These are phyloP conservation scores for Geothlypis trichas DNA, from an alignment of 2,113 vertebrate genomes.

Conservation along the genomic window DNA sequence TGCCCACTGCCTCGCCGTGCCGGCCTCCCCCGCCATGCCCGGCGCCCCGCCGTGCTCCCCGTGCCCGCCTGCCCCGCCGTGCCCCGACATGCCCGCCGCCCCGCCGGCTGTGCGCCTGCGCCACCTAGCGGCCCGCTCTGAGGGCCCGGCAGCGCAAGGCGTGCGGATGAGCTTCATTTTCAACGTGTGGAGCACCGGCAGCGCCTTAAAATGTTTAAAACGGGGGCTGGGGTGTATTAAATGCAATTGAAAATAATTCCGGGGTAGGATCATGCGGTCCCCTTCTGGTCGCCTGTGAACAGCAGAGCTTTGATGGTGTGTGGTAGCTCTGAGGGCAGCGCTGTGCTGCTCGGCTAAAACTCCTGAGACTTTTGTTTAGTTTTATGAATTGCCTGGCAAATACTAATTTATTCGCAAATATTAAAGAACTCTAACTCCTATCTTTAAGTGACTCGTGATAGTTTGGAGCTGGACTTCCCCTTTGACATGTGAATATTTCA, in stretches of 20 bases:
- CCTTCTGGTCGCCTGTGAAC: too few relatives aligned
- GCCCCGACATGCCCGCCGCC: background rate
- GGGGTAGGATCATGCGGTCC: background rate
- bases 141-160: rapidly evolving
- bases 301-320: background rate
- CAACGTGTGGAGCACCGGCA: rapidly evolving
- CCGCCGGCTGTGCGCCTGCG: background rate
- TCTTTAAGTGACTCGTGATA: background rate
- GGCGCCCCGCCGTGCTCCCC: too few relatives aligned
- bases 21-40: background rate
- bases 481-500: background rate
- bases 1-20: too few relatives aligned
- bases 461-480: background rate
- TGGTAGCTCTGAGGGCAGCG: rapidly evolving
- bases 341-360: background rate
- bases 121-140: background rate
- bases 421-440: background rate
- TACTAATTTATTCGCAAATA: background rate
- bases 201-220: background rate
- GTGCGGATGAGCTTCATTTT: rapidly evolving
- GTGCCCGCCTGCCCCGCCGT: background rate
- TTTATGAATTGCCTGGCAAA: background rate
- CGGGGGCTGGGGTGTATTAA: background rate
- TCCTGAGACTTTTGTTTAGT: background rate
- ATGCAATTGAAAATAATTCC: background rate